Evolutionary conservation across 2,797 vertebrate species (phyloP), one percentile per base, ranked within the genome.

Genomic region (Pipistrellus nathusii): DNA sequence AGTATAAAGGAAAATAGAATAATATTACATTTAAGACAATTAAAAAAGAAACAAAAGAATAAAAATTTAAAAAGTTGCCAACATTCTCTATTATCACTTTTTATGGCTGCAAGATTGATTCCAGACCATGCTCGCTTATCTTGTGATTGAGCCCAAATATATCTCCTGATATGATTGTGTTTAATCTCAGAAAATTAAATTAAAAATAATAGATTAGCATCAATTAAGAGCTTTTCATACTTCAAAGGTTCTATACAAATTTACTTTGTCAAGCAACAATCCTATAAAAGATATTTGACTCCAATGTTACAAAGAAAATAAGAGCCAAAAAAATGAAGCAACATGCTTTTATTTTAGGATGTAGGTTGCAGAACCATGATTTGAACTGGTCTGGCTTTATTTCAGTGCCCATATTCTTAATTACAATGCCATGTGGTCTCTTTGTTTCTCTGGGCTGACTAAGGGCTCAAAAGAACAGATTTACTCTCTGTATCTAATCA

Each of bases 181-280:
- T 84, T 84, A 23, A 27, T 6, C 48, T 86, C 59, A 84, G 71
- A 85, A 90, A 35, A 9, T 64, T 13, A 93, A 73, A 80, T 88
- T 55, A 83, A 89, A 92, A 55, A 5, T 53, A 85, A 48, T 83
- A 9, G 80, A 30, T 25, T 95, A 91, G 48, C 13, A 81, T 64
- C 5, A 93, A 75, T n/a, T 92, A 86, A 30, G 17, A 87, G 66
- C 1, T 75, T 84, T 87, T 62, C 25, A 86, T 35, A 84, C 5
- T 80, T 59, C 13, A 86, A 86, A 44, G 83, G 6, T 80, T 81
- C 23, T 84, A 18, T 44, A 64, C 57, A 30, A 23, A 62, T 89
- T 94, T 81, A 83, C 3, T 83, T 94, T 11, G 75, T 85, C 15
- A 73, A 90, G 55, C 25, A 86, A 92, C 62, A 94, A 57, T 69